Base-by-base conservation (phyloP, 2,888 invertebrate species). In the Acleris cristana region DNA sequence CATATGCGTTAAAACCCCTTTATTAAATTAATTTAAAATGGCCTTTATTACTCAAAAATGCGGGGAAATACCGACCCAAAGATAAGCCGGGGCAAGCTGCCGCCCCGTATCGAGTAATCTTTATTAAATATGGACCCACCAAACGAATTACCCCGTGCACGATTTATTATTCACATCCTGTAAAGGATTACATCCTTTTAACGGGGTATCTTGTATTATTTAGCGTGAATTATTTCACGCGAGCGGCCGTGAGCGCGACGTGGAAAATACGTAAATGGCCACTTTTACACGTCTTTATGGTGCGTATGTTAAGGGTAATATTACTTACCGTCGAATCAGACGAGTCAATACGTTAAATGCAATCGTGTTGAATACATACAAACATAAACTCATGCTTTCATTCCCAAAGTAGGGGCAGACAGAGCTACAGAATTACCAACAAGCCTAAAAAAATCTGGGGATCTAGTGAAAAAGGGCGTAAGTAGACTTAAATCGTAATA, bases 131-230 rank as follows among this genome's bases (percentile, higher is more conserved):
- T 74, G 76, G 72, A 72, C 69, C 72, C 70, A 70, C 66, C 60
- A 26, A 58, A 67, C 53, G 67, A 67, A 67, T 63, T 67, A 58
- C 53, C 62, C 58, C 70, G 54, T 63, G 59, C 61, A 58, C 64
- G 73, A 78, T 79, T 77, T 76, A 79, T 77, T 76, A 78, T 79
- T 79, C 78, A 68, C 73, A 74, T 76, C 74, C 76, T 76, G 73
- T 71, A 65, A 70, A 69, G 74, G 73, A 76, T 76, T 75, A 76
- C 73, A 73, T 69, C 76, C 71, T 73, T 76, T 75, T 74, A 71
- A 73, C 61, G 63, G 72, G 23, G 54, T 72, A 61, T 72, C 73
- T 64, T 60, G 48, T 48, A 53, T 58, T 69, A 61, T 61, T 65
- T 61, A 57, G 61, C 40, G 52, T 57, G 65, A 69, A 69, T 49